Percentiles rank a stretch among this genome's conserved stretches.
Evolutionary conservation across 2,888 invertebrate genomes (phyloP).

Genomic region (Lochmaea crataegi): DNA sequence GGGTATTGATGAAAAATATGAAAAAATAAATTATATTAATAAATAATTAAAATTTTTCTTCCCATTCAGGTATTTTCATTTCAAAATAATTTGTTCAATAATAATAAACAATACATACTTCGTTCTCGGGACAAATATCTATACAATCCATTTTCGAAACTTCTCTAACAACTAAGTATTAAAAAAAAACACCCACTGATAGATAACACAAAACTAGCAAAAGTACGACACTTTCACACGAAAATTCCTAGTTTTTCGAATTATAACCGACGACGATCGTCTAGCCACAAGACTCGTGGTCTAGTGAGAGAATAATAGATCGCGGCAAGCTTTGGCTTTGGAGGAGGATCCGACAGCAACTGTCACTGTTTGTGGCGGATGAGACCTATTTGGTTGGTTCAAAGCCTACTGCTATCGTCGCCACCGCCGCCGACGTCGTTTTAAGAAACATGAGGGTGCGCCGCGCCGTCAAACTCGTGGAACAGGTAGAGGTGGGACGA

Average conservation of each 20-base stretch:
- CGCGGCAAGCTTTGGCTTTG: not conserved
- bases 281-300: conserved; percentile 26
- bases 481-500: conserved; percentile 9
- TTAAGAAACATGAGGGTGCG: conserved; percentile 30
- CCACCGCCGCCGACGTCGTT: conserved; percentile 28
- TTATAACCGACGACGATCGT: conserved; percentile 24
- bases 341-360: conserved; percentile 34
- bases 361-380: conserved; percentile 30
- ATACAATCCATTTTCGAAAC: conserved; percentile 46
- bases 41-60: too few relatives aligned
- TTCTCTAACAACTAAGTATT: conserved; percentile 17
- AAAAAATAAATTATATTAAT: too few relatives aligned
- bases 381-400: conserved; percentile 28
- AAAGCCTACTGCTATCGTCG: conserved; percentile 32
- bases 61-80: not conserved
- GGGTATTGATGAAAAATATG: too few relatives aligned
- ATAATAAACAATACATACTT: conserved; percentile 33
- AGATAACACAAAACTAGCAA: conserved; percentile 17
- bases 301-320: conserved; percentile 13
- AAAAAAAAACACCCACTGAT: conserved; percentile 14
- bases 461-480: conserved; percentile 20
- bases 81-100: not conserved
- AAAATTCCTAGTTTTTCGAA: not conserved
- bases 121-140: conserved; percentile 45
- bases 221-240: conserved; percentile 12